Evolutionary conservation across 1,140 invertebrate genomes (phyloP), one percentile per base, ranked within the genome.

Genomic region (Triops cancriformis): DNA sequence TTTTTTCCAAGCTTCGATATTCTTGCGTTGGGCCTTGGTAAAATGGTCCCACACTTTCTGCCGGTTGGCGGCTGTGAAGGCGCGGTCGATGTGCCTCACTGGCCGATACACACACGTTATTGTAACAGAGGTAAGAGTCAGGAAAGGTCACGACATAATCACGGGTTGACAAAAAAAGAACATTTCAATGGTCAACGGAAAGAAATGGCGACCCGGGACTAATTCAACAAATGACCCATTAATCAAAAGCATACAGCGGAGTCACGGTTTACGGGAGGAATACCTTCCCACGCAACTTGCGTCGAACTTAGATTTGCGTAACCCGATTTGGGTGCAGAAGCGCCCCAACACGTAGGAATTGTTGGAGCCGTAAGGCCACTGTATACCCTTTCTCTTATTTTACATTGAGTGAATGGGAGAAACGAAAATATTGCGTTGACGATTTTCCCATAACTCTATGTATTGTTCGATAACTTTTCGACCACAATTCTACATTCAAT

Each of bases 11-110:
- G 93, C 91, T 86, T 97, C 95, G 87, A 98, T 96, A 88, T 97
- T 97, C 91, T 97, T 98, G 87, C 96, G 89, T 87, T 98, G 96
- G 80, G 95, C 94, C 90, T 98, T 98, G 86, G 94, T 96, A 90
- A 98, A 98, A 91, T 98, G 95, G 90, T 98, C 96, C 95, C 95
- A 98, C 86, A 95, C 94, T 87, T 96, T 96, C 91, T 98, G 96
- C 88, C 97, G 95, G 86, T 91, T 93, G 83, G 95, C 93, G 82
- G 94, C 91, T 84, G 88, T 88, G 89, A 98, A 97, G 86, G 98
- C 94, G 88, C 93, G 92, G 91, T 96, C 95, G 88, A 98, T 96
- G 91, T 97, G 94, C 92, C 93, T 92, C 91, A 97, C 96, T 98
- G 72, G n/a, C 76, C 76, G 41, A 72, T 23, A 76, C 64, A 77